Base-by-base conservation (phyloP, 2,113 vertebrate species). In the Aldabrachelys gigantea region DNA sequence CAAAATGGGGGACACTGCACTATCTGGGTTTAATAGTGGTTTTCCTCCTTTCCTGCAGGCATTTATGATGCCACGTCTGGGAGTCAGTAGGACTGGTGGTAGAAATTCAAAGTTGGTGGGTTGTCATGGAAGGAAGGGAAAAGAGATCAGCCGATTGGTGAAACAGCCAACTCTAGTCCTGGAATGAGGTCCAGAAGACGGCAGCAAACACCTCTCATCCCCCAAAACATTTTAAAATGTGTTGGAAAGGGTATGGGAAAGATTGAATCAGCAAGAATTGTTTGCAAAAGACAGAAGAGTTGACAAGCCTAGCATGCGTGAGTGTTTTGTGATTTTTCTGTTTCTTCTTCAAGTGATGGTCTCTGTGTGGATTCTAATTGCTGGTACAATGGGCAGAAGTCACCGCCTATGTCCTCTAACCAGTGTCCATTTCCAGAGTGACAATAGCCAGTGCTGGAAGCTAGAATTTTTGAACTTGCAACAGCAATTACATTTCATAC, bases 281-380 rank as follows among this genome's bases (percentile, higher is more conserved):
- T 52, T 89, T 0, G 0, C 56, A 49, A 31, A 2, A 22, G 0
- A 0, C 2, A 0, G 3, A 4, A 88, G 38, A 4, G 2, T 83
- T 31, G 62, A 49, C 75, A 79, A 13, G n/a, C 22, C 21, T 14
- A 9, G 59, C 49, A 1, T 75, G 79, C 88, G 83, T 16, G 0
- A 29, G 21, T 75, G 17, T 8, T 49, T 62, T 65, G 35, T 31
- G 10, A 53, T 4, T 22, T 35, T 72, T 93, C 93, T 84, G 21
- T 85, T 2, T 72, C 65, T 19, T 54, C 21, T 21, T 54, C 53
- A 54, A 54, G 53, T 54, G 53, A 54, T 54, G 53, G 53, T 54
- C 53, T 21, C 53, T 54, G 8, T 54, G 53, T 54, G 21, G 21
- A 54, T 54, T 54, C 13, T 78, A 44, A 62, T 47, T 78, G 75